A percentile compares a stretch with the other conserved stretches of the same genome.
These are phyloP conservation scores for Nymphalis io DNA, from an alignment of 1,140 invertebrate genomes.

Conservation along the genomic window DNA sequence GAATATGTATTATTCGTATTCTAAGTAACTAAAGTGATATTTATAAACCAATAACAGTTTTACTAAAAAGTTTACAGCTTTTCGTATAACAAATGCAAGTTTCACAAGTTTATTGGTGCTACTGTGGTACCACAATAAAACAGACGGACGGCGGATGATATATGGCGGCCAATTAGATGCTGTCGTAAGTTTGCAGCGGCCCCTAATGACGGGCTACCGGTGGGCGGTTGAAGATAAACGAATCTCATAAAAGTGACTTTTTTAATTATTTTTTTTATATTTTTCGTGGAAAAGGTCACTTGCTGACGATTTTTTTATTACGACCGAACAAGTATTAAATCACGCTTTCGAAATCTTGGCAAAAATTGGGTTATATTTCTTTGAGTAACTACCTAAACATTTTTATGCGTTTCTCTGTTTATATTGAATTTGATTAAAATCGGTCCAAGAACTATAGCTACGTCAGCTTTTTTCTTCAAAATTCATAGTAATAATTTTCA, in stretches of 20 bases:
- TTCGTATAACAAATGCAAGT: conserved; percentile 33
- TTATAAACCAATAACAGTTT: conserved; percentile 10
- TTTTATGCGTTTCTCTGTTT: too few relatives aligned
- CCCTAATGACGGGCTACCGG: conserved; percentile 69
- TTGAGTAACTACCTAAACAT: too few relatives aligned
- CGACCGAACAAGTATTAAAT: too few relatives aligned
- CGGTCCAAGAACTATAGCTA: too few relatives aligned
- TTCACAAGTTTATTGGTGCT: conserved; percentile 70
- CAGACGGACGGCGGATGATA: conserved; percentile 63
- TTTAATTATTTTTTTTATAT: neutral
- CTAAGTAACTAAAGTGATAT: conserved; percentile 1
- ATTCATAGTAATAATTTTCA: too few relatives aligned
- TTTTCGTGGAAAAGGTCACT: neutral
- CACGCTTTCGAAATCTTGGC: too few relatives aligned
- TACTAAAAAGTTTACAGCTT: neutral
- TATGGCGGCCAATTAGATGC: conserved; percentile 65
- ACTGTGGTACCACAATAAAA: conserved; percentile 66
- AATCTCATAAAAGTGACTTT: conserved; percentile 29
- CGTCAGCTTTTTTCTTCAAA: too few relatives aligned
- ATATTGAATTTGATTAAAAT: too few relatives aligned
- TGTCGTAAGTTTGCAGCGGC: conserved; percentile 64
- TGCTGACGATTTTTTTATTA: neutral
- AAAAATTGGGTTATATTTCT: too few relatives aligned
- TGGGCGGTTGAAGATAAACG: conserved; percentile 26
- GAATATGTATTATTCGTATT: neutral